Percentiles rank a stretch among this genome's conserved stretches.
Evolutionary conservation across 2,113 vertebrate genomes (phyloP).

Genomic region (Mystacornis crossleyi): DNA sequence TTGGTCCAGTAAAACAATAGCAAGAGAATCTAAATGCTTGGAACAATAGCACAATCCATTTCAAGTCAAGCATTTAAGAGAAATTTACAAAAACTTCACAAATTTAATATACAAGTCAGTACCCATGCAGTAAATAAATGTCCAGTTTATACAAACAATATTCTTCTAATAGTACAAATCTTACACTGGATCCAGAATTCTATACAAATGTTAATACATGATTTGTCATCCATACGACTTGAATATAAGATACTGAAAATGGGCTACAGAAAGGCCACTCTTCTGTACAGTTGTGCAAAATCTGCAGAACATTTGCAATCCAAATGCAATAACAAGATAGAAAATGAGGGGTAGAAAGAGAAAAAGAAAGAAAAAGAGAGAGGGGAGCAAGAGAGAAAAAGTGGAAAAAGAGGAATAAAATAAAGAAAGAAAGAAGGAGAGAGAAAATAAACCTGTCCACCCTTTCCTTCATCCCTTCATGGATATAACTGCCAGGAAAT

Average conservation of each 20-base stretch:
- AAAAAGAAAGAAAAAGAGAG: not conserved
- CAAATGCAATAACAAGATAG: not conserved
- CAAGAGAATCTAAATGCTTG: conserved; percentile 75
- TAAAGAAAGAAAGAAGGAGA: conserved; percentile 39
- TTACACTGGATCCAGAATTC: conserved; percentile 74
- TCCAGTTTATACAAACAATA: conserved; percentile 78
- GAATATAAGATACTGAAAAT: conserved; percentile 74
- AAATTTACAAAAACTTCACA: conserved; percentile 82
- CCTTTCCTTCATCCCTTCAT: conserved; percentile 66
- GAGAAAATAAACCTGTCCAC: conserved; percentile 36
- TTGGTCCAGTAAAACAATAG: conserved; percentile 81
- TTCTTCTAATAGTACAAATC: conserved; percentile 80
- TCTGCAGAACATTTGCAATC: conserved; percentile 78
- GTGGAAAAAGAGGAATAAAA: not conserved
- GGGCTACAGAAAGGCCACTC: conserved; percentile 83
- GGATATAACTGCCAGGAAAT: conserved; percentile 63
- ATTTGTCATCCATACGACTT: conserved; percentile 71
- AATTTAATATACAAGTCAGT: conserved; percentile 79
- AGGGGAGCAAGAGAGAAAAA: not conserved
- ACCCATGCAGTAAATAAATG: conserved; percentile 84
- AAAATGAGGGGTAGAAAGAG: not conserved
- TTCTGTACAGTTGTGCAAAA: conserved; percentile 83
- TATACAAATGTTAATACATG: conserved; percentile 76
- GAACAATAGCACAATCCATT: conserved; percentile 76
- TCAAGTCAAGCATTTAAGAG: conserved; percentile 74